Evolutionary conservation across 2,113 vertebrate species (phyloP).

Genomic region (Elaphurus davidianus): DNA sequence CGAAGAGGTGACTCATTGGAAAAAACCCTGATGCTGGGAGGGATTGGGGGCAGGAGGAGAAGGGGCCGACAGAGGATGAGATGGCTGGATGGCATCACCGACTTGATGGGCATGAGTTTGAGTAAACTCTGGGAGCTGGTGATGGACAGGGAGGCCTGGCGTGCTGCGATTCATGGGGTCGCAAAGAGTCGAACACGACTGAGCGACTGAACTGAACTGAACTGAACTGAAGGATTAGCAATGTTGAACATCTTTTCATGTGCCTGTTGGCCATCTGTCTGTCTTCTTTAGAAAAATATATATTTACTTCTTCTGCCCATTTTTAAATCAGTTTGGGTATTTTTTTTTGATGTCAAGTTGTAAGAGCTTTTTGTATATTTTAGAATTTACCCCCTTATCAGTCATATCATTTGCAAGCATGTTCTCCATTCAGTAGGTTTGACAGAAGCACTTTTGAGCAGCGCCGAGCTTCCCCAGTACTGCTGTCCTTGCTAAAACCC

Average conservation of each 20-base stretch:
- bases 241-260: neutral
- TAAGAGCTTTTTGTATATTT: neutral
- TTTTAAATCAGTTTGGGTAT: neutral
- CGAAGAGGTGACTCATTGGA: no score
- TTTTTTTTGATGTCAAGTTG: neutral
- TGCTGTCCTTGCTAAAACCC: neutral
- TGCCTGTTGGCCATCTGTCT: neutral
- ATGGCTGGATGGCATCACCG: no score
- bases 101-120: no score
- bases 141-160: neutral
- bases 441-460: neutral
- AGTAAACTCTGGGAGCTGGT: no score
- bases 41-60: no score
- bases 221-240: neutral
- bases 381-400: neutral
- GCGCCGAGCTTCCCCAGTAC: fast-evolving
- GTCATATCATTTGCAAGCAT: neutral
- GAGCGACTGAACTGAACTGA: neutral
- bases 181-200: neutral
- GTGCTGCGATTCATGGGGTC: neutral
- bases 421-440: neutral
- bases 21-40: no score
- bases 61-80: no score
- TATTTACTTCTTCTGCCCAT: neutral
- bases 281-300: neutral